Percentiles rank a stretch among this genome's conserved stretches.
These are phyloP conservation scores for Bombus affinis DNA, from an alignment of 1,140 invertebrate genomes.

Conservation along the genomic window DNA sequence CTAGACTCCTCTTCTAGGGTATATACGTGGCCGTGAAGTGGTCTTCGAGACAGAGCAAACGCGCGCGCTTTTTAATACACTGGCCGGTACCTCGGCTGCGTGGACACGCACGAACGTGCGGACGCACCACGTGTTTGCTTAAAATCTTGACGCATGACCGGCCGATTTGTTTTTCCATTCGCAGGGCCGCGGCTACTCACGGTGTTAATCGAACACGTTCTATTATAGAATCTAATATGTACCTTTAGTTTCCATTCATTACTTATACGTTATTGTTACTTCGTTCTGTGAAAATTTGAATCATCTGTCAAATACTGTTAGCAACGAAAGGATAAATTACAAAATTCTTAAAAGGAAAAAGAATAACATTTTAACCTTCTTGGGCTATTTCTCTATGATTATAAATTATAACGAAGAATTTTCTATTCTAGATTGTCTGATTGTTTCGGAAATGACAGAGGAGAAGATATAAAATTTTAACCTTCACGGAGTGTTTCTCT, in stretches of 20 bases:
- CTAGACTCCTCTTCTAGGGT: conserved; percentile 66
- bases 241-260: background rate
- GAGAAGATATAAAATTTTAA: background rate
- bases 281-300: background rate
- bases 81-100: conserved; percentile 27
- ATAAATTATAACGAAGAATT: background rate
- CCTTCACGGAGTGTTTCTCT: background rate
- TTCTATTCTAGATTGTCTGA: background rate
- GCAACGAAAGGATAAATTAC: background rate
- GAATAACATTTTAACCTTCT: fast-evolving
- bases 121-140: conserved; percentile 64
- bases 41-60: conserved; percentile 69
- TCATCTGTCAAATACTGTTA: background rate
- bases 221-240: background rate
- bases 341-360: background rate
- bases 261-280: background rate
- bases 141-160: conserved; percentile 70
- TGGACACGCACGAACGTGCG: conserved; percentile 48
- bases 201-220: conserved; percentile 1
- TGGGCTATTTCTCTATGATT: background rate
- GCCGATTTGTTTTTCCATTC: conserved; percentile 63
- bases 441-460: background rate
- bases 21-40: conserved; percentile 65
- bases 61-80: conserved; percentile 55
- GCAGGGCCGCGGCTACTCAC: conserved; percentile 47